These are phyloP conservation scores for Holotrichia oblita DNA, from an alignment of 1,140 invertebrate genomes.

Conservation along the genomic window DNA sequence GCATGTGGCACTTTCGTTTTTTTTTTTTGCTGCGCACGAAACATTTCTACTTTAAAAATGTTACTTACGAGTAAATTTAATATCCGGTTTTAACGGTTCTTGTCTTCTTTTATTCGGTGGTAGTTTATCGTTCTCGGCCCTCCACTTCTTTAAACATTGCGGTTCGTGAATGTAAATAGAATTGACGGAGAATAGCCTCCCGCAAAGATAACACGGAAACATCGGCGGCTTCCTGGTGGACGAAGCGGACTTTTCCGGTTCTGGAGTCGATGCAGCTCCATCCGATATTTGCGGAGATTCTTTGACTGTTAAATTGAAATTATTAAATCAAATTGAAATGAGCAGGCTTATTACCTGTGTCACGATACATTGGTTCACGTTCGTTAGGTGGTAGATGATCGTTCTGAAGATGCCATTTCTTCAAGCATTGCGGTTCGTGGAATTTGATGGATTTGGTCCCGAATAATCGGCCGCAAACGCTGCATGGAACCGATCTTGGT, in stretches of 20 bases:
- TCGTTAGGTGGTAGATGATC: conserved; percentile 66
- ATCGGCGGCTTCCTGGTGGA: conserved; percentile 52
- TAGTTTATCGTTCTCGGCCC: conserved; percentile 72
- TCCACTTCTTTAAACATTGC: conserved; percentile 81
- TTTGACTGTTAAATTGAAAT: not conserved
- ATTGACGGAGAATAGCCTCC: conserved; percentile 75
- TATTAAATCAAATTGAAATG: no score
- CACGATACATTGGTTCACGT: conserved; percentile 51
- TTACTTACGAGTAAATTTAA: conserved; percentile 63
- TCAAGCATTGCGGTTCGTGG: conserved; percentile 82
- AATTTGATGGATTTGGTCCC: conserved; percentile 78
- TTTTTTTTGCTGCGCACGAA: not conserved
- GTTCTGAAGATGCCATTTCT: conserved; percentile 76
- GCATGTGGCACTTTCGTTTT: conserved; percentile 29
- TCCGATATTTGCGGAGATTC: not conserved
- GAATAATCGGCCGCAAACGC: conserved; percentile 80
- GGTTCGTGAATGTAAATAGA: conserved; percentile 81
- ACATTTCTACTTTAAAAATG: no score
- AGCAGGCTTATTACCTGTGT: not conserved
- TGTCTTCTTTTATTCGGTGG: conserved; percentile 68
- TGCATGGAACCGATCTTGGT: conserved; percentile 67
- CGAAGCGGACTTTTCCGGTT: conserved; percentile 6
- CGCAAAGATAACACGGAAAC: conserved; percentile 78
- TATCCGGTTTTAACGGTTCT: conserved; percentile 71
- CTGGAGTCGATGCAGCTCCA: not conserved